These are phyloP conservation scores for Acanthococcus lagerstroemiae DNA, from an alignment of 2,888 invertebrate species.

Conservation along the genomic window DNA sequence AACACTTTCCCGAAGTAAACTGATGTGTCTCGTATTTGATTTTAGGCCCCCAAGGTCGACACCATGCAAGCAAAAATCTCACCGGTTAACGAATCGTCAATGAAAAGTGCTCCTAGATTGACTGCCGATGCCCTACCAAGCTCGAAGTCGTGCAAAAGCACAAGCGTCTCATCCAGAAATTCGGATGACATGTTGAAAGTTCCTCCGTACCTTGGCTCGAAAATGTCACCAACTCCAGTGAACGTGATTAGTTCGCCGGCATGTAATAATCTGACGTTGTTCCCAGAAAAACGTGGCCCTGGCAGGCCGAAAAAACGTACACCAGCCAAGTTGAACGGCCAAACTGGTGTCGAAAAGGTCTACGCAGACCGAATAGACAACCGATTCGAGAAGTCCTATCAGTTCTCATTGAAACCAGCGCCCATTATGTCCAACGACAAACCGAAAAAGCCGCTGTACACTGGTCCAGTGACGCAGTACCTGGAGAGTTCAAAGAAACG, in stretches of 20 bases:
- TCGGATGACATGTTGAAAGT: neutral
- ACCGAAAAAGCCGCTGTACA: neutral
- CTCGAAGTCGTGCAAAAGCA: neutral
- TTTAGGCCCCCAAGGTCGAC: too few species aligned
- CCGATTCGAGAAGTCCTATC: constrained; percentile 2
- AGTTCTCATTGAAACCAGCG: neutral
- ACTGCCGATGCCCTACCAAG: too few species aligned
- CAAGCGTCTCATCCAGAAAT: neutral
- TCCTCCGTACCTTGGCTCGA: neutral
- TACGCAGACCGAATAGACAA: neutral
- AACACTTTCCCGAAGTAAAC: too few species aligned
- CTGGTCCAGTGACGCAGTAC: neutral
- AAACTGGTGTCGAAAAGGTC: constrained; percentile 5
- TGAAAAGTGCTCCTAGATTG: too few species aligned
- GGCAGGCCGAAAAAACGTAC: constrained; percentile 40
- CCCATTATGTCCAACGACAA: neutral
- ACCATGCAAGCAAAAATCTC: too few species aligned
- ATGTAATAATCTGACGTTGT: neutral
- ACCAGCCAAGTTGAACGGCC: constrained; percentile 8
- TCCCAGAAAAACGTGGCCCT: constrained; percentile 37
- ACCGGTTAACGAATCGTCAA: too few species aligned
- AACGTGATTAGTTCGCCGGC: neutral
- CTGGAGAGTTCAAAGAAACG: neutral
- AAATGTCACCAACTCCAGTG: too few species aligned
- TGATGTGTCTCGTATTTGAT: too few species aligned